A percentile compares a stretch with the other conserved stretches of the same genome.
These are phyloP conservation scores for Lucilia cuprina DNA, from an alignment of 1,140 invertebrate species.

Conservation along the genomic window DNA sequence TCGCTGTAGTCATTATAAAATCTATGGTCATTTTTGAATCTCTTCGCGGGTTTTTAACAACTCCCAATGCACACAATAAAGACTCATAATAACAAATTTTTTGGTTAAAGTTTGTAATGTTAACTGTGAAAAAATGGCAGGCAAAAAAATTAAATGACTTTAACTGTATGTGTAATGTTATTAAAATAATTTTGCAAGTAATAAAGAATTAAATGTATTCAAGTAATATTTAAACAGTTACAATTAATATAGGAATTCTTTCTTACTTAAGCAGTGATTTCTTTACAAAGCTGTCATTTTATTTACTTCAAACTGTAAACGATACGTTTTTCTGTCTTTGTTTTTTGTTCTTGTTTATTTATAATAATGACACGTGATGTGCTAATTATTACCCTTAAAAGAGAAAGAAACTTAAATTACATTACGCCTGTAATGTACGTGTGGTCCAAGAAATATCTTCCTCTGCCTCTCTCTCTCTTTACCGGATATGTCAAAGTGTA, in stretches of 20 bases:
- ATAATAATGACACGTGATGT: slow-evolving; percentile 16
- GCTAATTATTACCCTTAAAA: slow-evolving; percentile 24
- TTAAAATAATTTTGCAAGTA: too few relatives aligned
- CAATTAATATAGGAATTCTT: too few relatives aligned
- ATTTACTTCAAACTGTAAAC: not conserved
- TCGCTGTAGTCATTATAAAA: slow-evolving; percentile 8
- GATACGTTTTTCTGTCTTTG: not conserved
- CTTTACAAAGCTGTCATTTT: too few relatives aligned
- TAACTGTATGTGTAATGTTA: too few relatives aligned
- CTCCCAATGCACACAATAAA: not conserved
- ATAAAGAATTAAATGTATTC: too few relatives aligned
- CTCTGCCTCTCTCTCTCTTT: not conserved
- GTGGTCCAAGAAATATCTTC: not conserved
- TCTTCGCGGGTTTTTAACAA: not conserved
- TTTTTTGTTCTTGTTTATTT: not conserved
- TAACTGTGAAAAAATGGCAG: too few relatives aligned
- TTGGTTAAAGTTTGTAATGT: too few relatives aligned
- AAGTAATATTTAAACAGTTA: too few relatives aligned
- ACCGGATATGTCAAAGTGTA: slow-evolving; percentile 23
- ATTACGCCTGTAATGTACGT: not conserved
- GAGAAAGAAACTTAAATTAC: not conserved
- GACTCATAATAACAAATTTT: not conserved
- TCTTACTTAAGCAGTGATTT: too few relatives aligned
- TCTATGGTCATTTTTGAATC: not conserved
- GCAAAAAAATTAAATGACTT: too few relatives aligned